Evolutionary conservation across 2,797 vertebrate species (phyloP).

Genomic region (Hyperoplus lanceolatus): DNA sequence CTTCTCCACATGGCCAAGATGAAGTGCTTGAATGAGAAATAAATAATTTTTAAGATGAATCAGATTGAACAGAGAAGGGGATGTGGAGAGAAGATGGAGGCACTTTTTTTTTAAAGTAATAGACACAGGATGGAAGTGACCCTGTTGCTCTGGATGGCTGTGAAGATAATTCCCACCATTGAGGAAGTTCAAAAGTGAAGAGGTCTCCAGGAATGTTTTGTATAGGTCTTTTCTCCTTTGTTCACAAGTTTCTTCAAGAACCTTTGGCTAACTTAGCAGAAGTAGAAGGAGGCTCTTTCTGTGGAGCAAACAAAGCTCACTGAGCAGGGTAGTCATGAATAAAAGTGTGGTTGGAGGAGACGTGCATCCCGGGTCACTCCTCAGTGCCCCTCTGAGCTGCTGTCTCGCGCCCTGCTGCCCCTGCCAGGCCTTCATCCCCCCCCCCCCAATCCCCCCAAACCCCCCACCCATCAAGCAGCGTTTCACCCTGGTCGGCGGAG

Average conservation of each 20-base stretch:
- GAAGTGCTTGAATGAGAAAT: not conserved
- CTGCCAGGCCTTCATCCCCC: constrained; percentile 27
- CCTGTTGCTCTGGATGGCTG: not conserved
- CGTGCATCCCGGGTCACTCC: constrained; percentile 36
- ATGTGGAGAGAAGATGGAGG: not conserved
- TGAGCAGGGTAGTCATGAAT: constrained; percentile 52
- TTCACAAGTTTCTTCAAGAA: constrained; percentile 14
- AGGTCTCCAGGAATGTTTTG: constrained; percentile 10
- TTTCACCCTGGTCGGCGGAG: constrained; percentile 35
- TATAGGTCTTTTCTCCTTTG: not conserved
- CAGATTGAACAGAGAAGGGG: not conserved
- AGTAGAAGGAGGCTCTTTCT: constrained; percentile 15
- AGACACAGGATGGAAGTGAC: not conserved
- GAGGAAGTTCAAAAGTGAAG: not conserved
- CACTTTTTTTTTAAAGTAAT: not conserved
- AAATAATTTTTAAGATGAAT: not conserved
- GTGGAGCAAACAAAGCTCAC: constrained; percentile 27
- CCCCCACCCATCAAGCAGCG: constrained; percentile 22
- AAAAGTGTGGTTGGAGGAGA: constrained; percentile 37
- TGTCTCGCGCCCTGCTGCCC: constrained; percentile 57
- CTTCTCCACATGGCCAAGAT: not conserved
- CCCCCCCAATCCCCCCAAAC: not conserved
- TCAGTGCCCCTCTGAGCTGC: constrained; percentile 50
- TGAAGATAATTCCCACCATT: not conserved
- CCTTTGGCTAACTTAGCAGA: not conserved